A percentile compares a stretch with the other conserved stretches of the same genome.
Conservation (phyloP, 2,113 vertebrate genomes). For the Nibea albiflora region DNA sequence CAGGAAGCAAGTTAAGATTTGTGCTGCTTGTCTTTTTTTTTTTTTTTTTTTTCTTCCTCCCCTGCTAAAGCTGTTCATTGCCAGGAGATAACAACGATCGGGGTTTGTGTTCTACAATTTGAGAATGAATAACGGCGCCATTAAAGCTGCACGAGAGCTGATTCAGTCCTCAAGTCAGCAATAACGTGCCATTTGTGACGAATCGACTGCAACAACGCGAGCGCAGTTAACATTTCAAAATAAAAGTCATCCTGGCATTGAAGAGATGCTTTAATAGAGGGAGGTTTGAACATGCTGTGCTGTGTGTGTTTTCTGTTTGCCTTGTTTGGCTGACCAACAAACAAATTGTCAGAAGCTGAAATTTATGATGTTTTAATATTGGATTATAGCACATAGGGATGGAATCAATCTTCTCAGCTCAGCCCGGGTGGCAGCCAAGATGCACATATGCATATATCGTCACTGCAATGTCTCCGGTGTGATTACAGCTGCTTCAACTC, state of each 20-base stretch:
- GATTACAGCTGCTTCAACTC: too few relatives aligned
- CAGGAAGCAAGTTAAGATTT: conserved; percentile 23
- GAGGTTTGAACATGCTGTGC: not conserved
- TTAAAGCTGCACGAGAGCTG: conserved; percentile 39
- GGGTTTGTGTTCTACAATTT: conserved; percentile 26
- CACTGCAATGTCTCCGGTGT: too few relatives aligned
- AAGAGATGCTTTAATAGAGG: conserved; percentile 5
- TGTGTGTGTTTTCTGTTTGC: not conserved
- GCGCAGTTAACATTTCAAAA: not conserved
- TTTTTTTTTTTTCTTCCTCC: not conserved
- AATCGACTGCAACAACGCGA: not conserved
- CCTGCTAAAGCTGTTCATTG: conserved; percentile 9
- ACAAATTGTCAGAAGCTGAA: not conserved
- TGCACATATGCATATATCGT: too few relatives aligned
- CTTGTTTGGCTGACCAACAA: not conserved
- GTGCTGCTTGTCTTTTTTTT: conserved; percentile 10
- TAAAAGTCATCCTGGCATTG: conserved; percentile 15
- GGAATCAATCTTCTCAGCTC: too few relatives aligned
- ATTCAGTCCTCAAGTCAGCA: conserved; percentile 18
- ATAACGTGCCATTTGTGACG: conserved; percentile 29
- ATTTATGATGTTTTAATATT: not conserved
- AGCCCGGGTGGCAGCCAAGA: too few relatives aligned
- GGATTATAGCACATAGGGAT: not conserved
- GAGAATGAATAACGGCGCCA: conserved; percentile 27
- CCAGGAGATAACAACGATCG: conserved; percentile 7